Conservation (phyloP, 2,797 vertebrate genomes). For the Ctenopoma multispine region DNA sequence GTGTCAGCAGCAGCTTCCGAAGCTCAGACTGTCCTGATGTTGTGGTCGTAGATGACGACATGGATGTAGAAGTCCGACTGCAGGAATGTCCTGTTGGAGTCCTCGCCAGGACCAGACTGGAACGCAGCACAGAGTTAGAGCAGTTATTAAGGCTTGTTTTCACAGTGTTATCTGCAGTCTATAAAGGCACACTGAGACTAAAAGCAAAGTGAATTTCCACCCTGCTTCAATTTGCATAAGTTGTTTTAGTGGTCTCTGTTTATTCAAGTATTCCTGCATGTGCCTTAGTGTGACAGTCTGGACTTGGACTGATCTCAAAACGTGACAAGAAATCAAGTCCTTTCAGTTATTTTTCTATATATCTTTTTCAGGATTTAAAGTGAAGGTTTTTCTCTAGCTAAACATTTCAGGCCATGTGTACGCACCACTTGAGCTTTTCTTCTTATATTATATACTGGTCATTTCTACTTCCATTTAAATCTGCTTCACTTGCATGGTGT, state of each 20-base stretch:
- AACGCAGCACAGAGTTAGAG: conserved; percentile 59
- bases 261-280: background rate
- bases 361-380: background rate
- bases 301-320: background rate
- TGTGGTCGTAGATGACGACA: conserved; percentile 86
- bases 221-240: background rate
- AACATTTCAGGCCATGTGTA: background rate
- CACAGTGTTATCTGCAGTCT: background rate
- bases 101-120: conserved; percentile 85
- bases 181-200: background rate
- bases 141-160: background rate
- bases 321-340: background rate
- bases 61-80: conserved; percentile 86
- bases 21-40: conserved; percentile 75
- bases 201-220: background rate
- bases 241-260: background rate
- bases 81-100: conserved; percentile 81
- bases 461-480: background rate
- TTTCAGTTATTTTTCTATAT: background rate
- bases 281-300: background rate
- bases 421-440: background rate
- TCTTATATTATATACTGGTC: background rate
- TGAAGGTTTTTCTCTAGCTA: background rate
- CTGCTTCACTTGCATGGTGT: background rate
- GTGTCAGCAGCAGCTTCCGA: conserved; percentile 36